Conservation (phyloP, 2,888 invertebrate species). For the Empis livida region DNA sequence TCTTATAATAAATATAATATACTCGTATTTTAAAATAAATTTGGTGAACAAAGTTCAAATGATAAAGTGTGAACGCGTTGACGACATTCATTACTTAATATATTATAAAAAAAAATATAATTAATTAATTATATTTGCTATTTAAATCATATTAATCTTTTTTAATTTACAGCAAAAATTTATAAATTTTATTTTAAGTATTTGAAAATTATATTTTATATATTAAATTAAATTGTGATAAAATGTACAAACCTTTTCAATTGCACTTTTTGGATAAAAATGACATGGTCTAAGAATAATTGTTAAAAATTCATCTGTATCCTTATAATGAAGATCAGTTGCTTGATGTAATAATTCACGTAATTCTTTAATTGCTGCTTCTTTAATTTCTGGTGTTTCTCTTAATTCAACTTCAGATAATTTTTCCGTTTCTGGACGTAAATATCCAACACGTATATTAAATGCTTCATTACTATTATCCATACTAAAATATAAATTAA, state of each 20-base stretch:
- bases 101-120: too few species aligned
- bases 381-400: slow-evolving; percentile 56
- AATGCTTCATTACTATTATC: slow-evolving; percentile 37
- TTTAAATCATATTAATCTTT: too few species aligned
- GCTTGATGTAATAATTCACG: slow-evolving; percentile 52
- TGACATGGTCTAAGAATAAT: slow-evolving; percentile 72
- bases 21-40: too few species aligned
- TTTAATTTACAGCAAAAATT: too few species aligned
- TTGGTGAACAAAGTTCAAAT: too few species aligned
- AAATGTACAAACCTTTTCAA: slow-evolving; percentile 46
- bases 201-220: too few species aligned
- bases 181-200: too few species aligned
- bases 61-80: too few species aligned
- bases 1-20: too few species aligned
- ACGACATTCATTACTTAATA: too few species aligned
- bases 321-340: slow-evolving; percentile 51
- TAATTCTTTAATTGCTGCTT: slow-evolving; percentile 45
- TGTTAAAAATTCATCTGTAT: slow-evolving; percentile 64
- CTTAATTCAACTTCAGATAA: slow-evolving; percentile 51
- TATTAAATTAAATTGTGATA: background rate
- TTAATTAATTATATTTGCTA: too few species aligned
- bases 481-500: slow-evolving; percentile 20
- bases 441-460: slow-evolving; percentile 44
- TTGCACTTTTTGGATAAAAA: slow-evolving; percentile 69
- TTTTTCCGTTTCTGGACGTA: slow-evolving; percentile 43